Conservation (phyloP, 2,113 vertebrate genomes). For the Otis tarda region DNA sequence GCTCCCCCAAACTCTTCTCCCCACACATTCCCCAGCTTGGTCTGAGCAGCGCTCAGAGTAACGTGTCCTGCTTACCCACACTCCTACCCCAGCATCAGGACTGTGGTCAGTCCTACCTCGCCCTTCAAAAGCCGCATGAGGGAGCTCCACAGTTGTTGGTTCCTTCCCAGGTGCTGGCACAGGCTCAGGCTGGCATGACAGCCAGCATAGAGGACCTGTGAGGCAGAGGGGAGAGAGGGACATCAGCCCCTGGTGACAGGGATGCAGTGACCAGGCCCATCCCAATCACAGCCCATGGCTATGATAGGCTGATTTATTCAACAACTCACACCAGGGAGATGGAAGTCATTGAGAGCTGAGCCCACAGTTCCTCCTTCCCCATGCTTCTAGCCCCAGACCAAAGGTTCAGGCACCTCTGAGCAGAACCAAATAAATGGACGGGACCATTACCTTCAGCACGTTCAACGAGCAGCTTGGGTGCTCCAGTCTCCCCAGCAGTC, state of each 20-base stretch:
- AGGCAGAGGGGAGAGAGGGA: not conserved
- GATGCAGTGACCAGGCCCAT: not conserved
- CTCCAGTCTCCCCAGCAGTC: constrained; percentile 59
- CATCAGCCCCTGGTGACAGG: not conserved
- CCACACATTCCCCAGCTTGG: rapidly evolving
- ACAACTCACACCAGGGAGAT: not conserved
- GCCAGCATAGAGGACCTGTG: constrained; percentile 75
- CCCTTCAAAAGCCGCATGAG: constrained; percentile 52
- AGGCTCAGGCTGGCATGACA: constrained; percentile 63
- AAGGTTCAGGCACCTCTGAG: not conserved
- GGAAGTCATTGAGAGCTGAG: not conserved
- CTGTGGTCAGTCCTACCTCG: constrained; percentile 64
- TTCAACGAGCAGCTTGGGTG: constrained; percentile 60
- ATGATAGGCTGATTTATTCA: not conserved
- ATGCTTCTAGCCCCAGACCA: not conserved
- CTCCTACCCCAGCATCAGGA: not conserved
- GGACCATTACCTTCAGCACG: constrained; percentile 72
- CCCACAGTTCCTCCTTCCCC: not conserved
- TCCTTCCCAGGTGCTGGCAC: constrained; percentile 63
- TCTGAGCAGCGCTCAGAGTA: not conserved
- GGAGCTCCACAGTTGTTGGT: constrained; percentile 33
- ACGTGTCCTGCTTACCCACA: not conserved
- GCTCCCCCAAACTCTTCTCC: not conserved
- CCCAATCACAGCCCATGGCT: not conserved
- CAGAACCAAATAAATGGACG: not conserved